Evolutionary conservation across 2,888 invertebrate genomes (phyloP).

Genomic region (Drosophila nigricruria): DNA sequence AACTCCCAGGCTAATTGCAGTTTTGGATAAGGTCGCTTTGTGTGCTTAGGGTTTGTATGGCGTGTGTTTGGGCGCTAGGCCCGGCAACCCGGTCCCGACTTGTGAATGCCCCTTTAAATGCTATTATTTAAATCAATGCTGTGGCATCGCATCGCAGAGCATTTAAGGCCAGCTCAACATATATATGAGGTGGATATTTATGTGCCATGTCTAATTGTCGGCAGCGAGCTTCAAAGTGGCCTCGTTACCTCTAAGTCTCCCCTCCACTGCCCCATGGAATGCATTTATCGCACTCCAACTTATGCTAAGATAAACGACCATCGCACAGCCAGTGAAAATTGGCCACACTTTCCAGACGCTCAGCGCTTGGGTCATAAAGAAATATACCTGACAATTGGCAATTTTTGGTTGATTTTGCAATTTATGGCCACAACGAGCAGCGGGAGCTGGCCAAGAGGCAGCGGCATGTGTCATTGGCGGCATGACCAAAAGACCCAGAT

Average conservation of each 20-base stretch:
- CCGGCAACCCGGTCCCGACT: constrained; percentile 12
- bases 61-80: constrained; percentile 25
- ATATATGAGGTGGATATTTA: constrained; percentile 80
- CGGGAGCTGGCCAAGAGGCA: constrained; percentile 8
- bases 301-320: constrained; percentile 77
- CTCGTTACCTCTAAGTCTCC: constrained; percentile 11
- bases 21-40: constrained; percentile 11
- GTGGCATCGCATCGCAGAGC: constrained; percentile 28
- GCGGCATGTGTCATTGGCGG: constrained; percentile 48
- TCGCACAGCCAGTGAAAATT: constrained; percentile 63
- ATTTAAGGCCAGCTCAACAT: constrained; percentile 27
- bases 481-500: constrained; percentile 69
- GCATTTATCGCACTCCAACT: constrained; percentile 83
- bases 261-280: constrained; percentile 60
- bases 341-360: constrained; percentile 69
- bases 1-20: constrained; percentile 51
- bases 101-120: constrained; percentile 63
- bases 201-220: constrained; percentile 83
- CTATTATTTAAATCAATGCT: constrained; percentile 84
- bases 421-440: constrained; percentile 54
- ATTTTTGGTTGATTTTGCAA: constrained; percentile 75
- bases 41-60: constrained; percentile 30
- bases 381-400: constrained; percentile 63
- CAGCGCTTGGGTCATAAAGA: constrained; percentile 41
- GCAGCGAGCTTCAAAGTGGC: constrained; percentile 63